Base-by-base conservation (phyloP, 2,888 invertebrate species). In the Eristalis tenax region DNA sequence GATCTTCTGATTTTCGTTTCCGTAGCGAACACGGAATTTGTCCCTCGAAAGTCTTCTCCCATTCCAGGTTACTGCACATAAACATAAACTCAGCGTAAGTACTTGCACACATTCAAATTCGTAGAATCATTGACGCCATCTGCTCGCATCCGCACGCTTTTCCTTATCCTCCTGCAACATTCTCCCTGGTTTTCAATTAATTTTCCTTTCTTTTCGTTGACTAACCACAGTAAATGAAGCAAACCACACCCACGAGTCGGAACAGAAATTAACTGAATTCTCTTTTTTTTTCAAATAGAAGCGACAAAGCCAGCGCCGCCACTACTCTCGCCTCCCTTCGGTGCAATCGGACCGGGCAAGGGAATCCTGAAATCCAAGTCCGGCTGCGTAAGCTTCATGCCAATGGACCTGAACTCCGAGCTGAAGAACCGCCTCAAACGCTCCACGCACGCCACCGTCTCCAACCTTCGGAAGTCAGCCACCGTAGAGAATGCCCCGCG, bases 341-440 rank as follows among this genome's bases (percentile, higher is more conserved):
- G 76, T 13, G 78, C 77, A 65, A 43, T 83, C 28, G 61, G 91
- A 75, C 88, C 91, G 1, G 83, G 90, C 1, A 91, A 90, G 80
- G 90, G 92, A 83, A 92, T 92, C 66, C 88, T 92, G 6, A 93
- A 93, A 89, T 91, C 92, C 0, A 89, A 93, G 89, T 90, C 91
- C 23, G 90, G 90, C 38, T 90, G 91, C 77, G 91, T 91, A 75
- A 90, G 92, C 88, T 90, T 93, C 38, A 92, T 93, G 91, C 92
- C 93, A 64, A 91, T 90, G 76, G 93, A 93, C 89, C 89, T 93
- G 38, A 93, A 91, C 89, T 91, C 93, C 1, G 93, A 93, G 88
- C 89, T 93, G 1, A 93, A 93, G 89, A 93, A 91, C 88, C 92
- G 93, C 18, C 88, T 93, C 4, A 91, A 92, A 77, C 91, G 92